A percentile compares a stretch with the other conserved stretches of the same genome.
These are phyloP conservation scores for Volucella inanis DNA, from an alignment of 2,888 invertebrate species.

Conservation along the genomic window DNA sequence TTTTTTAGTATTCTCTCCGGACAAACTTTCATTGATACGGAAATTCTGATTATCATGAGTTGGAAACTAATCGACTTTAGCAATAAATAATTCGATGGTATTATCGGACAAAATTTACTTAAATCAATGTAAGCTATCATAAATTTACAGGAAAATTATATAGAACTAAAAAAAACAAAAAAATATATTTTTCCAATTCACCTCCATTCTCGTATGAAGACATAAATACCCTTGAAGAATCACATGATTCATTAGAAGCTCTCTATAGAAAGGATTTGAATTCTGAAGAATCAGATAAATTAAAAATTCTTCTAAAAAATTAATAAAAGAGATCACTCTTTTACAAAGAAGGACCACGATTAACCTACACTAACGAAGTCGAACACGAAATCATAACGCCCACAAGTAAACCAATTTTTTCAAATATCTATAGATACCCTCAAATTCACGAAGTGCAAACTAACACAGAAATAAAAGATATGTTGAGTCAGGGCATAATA, in stretches of 20 bases:
- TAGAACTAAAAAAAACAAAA: constrained; percentile 40
- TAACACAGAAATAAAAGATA: constrained; percentile 6
- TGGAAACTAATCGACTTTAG: constrained; percentile 56
- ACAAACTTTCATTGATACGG: constrained; percentile 26
- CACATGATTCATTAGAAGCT: background rate
- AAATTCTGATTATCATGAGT: constrained; percentile 66
- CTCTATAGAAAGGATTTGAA: background rate
- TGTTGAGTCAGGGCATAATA: constrained; percentile 15
- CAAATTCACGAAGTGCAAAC: constrained; percentile 8
- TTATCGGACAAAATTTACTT: constrained; percentile 58
- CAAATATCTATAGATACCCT: constrained; percentile 2
- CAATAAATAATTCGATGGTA: constrained; percentile 57
- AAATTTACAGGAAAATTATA: constrained; percentile 43
- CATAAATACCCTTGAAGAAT: constrained; percentile 16
- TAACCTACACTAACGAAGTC: background rate
- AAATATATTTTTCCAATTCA: constrained; percentile 18
- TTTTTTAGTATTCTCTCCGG: constrained; percentile 53
- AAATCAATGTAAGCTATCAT: constrained; percentile 59
- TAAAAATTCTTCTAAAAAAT: constrained; percentile 17
- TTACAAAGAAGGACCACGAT: constrained; percentile 4
- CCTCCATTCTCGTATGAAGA: background rate
- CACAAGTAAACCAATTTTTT: background rate
- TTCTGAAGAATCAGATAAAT: constrained; percentile 6
- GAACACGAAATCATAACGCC: constrained; percentile 4
- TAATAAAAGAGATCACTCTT: too few relatives aligned